phyloP scores from a whole-genome alignment of 2,888 invertebrate genomes.

The Mythimna loreyi region DNA sequence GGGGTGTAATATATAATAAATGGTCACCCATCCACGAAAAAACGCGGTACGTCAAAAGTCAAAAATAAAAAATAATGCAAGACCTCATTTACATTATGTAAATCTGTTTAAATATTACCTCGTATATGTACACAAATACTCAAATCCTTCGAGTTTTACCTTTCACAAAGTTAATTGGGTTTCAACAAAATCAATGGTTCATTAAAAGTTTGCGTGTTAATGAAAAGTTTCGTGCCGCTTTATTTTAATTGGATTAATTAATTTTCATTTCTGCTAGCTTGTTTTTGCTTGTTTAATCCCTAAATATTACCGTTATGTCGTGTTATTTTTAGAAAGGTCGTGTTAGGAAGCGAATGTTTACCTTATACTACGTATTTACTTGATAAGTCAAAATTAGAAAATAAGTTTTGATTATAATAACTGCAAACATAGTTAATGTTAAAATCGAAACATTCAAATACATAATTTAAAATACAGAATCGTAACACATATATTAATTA shows the following conservation, averaged over 20 bases:
- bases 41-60: no score
- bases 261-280: background rate
- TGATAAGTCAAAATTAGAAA: background rate
- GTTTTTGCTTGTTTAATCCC: slow-evolving; percentile 1
- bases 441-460: no score
- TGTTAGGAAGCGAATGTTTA: background rate
- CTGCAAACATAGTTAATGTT: no score
- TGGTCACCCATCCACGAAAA: no score
- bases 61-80: no score
- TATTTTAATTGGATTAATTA: slow-evolving; percentile 35
- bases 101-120: background rate
- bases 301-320: background rate
- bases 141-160: slow-evolving; percentile 23
- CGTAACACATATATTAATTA: no score
- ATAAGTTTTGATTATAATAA: background rate
- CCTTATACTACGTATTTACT: background rate
- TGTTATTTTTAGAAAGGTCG: slow-evolving; percentile 15
- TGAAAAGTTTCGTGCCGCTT: slow-evolving; percentile 24
- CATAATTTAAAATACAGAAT: no score
- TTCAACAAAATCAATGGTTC: slow-evolving; percentile 20
- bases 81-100: background rate
- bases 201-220: slow-evolving; percentile 47
- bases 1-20: no score
- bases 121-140: background rate
- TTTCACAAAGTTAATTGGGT: slow-evolving; percentile 30